Evolutionary conservation across 2,797 vertebrate species (phyloP).

Genomic region (Molossus alvarezi): DNA sequence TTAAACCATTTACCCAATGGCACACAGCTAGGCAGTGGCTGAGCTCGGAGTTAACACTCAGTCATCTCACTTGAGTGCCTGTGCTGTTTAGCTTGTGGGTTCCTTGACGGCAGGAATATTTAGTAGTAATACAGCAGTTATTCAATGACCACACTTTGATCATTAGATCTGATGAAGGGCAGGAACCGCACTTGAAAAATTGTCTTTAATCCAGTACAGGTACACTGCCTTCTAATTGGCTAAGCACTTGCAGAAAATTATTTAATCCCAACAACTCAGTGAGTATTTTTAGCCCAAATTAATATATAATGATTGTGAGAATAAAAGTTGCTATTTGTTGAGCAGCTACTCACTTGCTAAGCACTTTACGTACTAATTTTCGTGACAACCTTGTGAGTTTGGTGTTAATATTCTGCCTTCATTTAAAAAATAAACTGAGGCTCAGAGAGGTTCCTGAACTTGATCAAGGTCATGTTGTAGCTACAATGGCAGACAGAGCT

Average conservation of each 20-base stretch:
- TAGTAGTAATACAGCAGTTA: background rate
- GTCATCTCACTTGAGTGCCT: background rate
- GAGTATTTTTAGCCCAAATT: background rate
- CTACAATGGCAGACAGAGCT: background rate
- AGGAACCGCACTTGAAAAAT: constrained; percentile 4
- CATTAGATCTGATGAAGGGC: background rate
- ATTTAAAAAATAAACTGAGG: too few relatives aligned
- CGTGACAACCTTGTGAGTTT: background rate
- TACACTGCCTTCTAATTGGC: background rate
- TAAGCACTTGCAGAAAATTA: background rate
- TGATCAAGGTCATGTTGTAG: background rate
- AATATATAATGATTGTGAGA: background rate
- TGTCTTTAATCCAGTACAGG: background rate
- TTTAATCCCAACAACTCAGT: background rate
- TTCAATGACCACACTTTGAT: background rate
- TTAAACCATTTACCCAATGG: background rate
- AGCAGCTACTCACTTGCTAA: background rate
- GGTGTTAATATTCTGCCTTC: too few relatives aligned
- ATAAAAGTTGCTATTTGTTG: background rate
- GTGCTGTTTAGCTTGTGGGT: background rate
- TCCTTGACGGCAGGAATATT: background rate
- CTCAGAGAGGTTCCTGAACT: background rate
- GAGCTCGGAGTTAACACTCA: background rate
- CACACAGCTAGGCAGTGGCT: background rate
- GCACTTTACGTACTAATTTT: background rate